Percentiles rank a stretch among this genome's conserved stretches.
Evolutionary conservation across 2,888 invertebrate genomes (phyloP).

Genomic region (Hirtodrosophila duncani): DNA sequence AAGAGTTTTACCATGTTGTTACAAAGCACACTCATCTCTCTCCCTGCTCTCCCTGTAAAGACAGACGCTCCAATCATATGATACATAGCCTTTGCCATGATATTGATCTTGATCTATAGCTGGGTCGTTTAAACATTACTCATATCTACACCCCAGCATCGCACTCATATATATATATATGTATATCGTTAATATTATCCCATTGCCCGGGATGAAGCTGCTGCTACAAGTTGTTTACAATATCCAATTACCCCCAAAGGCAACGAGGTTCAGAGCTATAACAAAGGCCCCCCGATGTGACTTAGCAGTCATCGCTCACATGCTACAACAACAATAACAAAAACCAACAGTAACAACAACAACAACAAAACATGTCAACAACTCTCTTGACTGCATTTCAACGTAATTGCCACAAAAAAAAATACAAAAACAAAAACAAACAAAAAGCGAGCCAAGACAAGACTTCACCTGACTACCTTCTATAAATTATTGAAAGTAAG

Average conservation of each 20-base stretch:
- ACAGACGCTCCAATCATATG: no score
- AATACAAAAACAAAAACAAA: background rate
- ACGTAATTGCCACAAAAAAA: constrained; percentile 60
- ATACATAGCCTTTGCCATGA: no score
- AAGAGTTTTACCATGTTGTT: no score
- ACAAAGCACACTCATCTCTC: no score
- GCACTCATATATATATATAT: constrained; percentile 38
- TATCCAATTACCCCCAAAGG: constrained; percentile 62
- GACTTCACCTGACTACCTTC: constrained; percentile 70
- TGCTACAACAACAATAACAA: constrained; percentile 13
- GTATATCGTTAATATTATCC: background rate
- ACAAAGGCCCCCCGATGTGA: constrained; percentile 55
- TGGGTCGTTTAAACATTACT: constrained; percentile 42
- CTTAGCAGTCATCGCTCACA: constrained; percentile 25
- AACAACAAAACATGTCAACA: constrained; percentile 59
- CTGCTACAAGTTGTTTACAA: constrained; percentile 62
- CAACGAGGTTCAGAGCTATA: constrained; percentile 2
- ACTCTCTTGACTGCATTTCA: constrained; percentile 67
- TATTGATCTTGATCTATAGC: constrained; percentile 56
- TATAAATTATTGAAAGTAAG: constrained; percentile 66
- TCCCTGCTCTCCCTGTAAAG: no score
- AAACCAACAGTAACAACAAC: constrained; percentile 1
- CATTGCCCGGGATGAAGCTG: constrained; percentile 15
- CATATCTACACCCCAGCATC: constrained; percentile 55
- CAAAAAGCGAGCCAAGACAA: constrained; percentile 45